Evolutionary conservation across 2,113 vertebrate genomes (phyloP).

Genomic region (Bungarus multicinctus): DNA sequence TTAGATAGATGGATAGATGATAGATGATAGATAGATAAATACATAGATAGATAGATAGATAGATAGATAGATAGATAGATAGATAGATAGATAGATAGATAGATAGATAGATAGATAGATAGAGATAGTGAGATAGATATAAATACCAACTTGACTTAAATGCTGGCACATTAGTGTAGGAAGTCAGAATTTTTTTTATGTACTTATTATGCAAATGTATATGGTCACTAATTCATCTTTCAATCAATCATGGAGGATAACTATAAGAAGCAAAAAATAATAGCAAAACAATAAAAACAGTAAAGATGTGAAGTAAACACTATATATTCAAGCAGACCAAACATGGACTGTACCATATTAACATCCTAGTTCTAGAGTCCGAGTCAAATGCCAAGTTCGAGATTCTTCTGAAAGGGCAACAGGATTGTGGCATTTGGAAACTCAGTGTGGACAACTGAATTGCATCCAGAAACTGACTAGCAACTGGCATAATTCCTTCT

Average conservation of each 20-base stretch:
- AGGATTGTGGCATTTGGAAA: background rate
- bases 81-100: too few relatives aligned
- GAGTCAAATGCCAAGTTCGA: background rate
- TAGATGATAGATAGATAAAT: too few relatives aligned
- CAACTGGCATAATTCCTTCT: background rate
- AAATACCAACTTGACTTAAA: background rate
- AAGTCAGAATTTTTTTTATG: background rate
- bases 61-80: too few relatives aligned
- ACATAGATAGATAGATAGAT: too few relatives aligned
- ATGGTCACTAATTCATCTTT: background rate
- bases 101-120: too few relatives aligned
- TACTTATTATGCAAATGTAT: background rate
- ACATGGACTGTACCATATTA: background rate
- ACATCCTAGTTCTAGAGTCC: background rate
- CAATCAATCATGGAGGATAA: background rate
- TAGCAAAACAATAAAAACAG: background rate
- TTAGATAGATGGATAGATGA: too few relatives aligned
- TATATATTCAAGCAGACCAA: background rate
- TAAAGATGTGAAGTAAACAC: background rate
- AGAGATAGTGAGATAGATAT: too few relatives aligned
- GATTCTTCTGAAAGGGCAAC: background rate
- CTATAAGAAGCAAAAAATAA: background rate
- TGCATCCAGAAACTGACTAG: background rate
- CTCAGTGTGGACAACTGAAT: background rate
- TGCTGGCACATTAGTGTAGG: background rate